Conservation (phyloP, 2,888 invertebrate species). For the Chrysolina americana region DNA sequence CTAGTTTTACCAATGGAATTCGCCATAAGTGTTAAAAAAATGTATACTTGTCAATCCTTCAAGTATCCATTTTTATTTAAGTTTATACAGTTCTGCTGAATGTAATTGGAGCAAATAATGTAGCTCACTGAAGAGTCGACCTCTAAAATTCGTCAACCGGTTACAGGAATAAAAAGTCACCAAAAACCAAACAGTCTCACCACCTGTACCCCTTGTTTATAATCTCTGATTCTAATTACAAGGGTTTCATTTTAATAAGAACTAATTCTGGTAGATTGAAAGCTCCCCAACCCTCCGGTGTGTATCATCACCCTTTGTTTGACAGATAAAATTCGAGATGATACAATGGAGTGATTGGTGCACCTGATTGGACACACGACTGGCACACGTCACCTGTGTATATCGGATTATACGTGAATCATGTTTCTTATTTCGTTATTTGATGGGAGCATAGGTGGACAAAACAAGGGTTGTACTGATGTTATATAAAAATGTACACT, state of each 20-base stretch:
- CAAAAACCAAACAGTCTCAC: not conserved
- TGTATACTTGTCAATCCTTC: too few relatives aligned
- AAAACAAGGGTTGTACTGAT: not conserved
- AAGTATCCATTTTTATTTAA: too few relatives aligned
- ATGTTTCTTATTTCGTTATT: slow-evolving; percentile 54
- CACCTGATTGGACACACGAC: slow-evolving; percentile 59
- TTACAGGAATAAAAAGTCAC: not conserved
- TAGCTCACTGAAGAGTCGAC: not conserved
- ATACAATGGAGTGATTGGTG: slow-evolving; percentile 42
- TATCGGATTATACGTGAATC: slow-evolving; percentile 60
- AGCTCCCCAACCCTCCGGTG: slow-evolving; percentile 35
- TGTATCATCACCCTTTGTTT: slow-evolving; percentile 35
- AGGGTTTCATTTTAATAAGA: slow-evolving; percentile 38
- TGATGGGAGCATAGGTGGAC: slow-evolving; percentile 25
- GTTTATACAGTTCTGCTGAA: too few relatives aligned
- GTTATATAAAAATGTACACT: not conserved
- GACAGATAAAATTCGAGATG: slow-evolving; percentile 50
- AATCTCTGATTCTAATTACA: slow-evolving; percentile 40
- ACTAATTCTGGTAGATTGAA: slow-evolving; percentile 45
- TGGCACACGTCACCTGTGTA: slow-evolving; percentile 60
- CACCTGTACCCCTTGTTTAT: slow-evolving; percentile 29
- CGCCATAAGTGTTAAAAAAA: too few relatives aligned
- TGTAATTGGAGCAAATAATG: not conserved
- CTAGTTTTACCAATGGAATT: too few relatives aligned
- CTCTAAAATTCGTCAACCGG: not conserved